Evolutionary conservation across 2,113 vertebrate genomes (phyloP).

Genomic region (Patagioenas fasciata): DNA sequence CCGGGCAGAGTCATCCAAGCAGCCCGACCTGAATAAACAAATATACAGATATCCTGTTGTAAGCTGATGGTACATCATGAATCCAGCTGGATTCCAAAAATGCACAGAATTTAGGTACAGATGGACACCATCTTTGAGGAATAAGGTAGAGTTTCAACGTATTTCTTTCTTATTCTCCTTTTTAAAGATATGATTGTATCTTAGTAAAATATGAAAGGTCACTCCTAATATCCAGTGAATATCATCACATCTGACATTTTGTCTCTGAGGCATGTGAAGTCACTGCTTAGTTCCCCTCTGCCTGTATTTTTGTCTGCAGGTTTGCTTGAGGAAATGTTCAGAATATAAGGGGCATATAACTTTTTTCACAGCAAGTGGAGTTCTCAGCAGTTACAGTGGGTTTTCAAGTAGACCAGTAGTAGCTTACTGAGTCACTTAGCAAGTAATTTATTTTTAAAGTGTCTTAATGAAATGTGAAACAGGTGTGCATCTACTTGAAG

Average conservation of each 20-base stretch:
- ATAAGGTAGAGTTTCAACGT: not conserved
- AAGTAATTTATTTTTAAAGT: not conserved
- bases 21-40: not conserved
- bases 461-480: not conserved
- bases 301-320: not conserved
- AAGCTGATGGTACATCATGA: not conserved
- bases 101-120: not conserved
- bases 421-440: not conserved
- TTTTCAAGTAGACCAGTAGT: not conserved
- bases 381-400: not conserved
- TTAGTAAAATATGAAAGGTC: not conserved
- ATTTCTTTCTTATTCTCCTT: not conserved
- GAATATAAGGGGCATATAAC: not conserved
- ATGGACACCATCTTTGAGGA: not conserved
- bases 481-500: not conserved
- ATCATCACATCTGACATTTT: not conserved
- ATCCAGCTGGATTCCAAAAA: not conserved
- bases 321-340: not conserved
- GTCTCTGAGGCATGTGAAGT: not conserved
- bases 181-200: not conserved
- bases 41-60: not conserved
- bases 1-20: accelerated
- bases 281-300: not conserved
- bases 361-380: not conserved
- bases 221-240: not conserved